Conservation (phyloP, 2,797 vertebrate species). For the Anguilla pacifica region DNA sequence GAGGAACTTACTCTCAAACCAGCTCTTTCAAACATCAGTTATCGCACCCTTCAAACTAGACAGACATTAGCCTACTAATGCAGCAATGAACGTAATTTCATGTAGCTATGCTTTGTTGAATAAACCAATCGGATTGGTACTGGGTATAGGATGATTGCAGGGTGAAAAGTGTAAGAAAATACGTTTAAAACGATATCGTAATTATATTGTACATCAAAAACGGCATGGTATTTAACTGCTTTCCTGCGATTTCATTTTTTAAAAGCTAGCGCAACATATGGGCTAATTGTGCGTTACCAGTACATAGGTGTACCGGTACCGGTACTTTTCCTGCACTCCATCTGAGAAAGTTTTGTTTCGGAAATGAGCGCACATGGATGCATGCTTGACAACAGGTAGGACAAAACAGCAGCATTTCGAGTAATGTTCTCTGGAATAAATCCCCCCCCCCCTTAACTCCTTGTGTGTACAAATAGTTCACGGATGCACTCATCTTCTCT, state of each 20-base stretch:
- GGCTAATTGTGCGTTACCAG: neutral
- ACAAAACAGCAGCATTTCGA: neutral
- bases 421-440: neutral
- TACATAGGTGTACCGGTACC: neutral
- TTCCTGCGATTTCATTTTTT: neutral
- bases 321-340: neutral
- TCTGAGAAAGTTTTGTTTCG: neutral
- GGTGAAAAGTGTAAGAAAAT: neutral
- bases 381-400: neutral
- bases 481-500: neutral
- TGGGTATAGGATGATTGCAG: neutral
- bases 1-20: conserved; percentile 24
- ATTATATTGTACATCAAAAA: neutral
- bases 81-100: neutral
- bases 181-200: neutral
- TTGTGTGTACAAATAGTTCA: neutral
- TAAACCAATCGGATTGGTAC: conserved; percentile 3
- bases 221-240: neutral
- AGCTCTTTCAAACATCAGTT: conserved; percentile 26
- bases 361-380: neutral
- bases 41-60: conserved; percentile 7
- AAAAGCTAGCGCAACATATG: neutral
- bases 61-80: conserved; percentile 4
- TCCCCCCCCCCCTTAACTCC: too few relatives aligned
- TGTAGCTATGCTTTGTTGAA: conserved; percentile 8